Conservation (phyloP, 2,113 vertebrate species). For the Riparia riparia region DNA sequence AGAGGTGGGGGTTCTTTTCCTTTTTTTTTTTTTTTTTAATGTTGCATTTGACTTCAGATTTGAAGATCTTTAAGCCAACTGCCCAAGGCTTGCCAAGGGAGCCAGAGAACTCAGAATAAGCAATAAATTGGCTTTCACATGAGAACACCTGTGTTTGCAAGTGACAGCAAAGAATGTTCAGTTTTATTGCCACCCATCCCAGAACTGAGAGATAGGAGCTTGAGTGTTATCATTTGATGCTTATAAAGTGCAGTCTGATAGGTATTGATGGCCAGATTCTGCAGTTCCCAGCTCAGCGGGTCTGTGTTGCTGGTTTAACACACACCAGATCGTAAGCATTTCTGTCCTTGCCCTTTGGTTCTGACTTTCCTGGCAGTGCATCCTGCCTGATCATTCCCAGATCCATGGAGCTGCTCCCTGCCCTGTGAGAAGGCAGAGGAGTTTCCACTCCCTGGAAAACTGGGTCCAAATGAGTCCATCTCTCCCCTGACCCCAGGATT, state of each 20-base stretch:
- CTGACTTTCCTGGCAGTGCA: background rate
- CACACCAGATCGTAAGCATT: rapidly evolving
- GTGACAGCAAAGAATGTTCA: background rate
- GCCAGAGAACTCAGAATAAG: background rate
- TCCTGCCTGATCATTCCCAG: background rate
- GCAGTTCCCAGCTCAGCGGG: background rate
- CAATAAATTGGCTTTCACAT: background rate
- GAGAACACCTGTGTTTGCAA: slow-evolving; percentile 16
- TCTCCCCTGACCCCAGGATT: background rate
- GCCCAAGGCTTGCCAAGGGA: background rate
- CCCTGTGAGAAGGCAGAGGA: rapidly evolving
- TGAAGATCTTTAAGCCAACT: background rate
- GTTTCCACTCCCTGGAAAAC: background rate
- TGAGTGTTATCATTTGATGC: background rate
- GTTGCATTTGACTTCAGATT: background rate
- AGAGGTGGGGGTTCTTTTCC: background rate
- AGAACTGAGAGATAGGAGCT: rapidly evolving
- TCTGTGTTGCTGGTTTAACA: background rate
- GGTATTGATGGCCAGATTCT: background rate
- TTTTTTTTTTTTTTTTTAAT: background rate
- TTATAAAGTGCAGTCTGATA: background rate
- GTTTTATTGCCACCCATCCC: background rate
- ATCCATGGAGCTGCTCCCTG: background rate
- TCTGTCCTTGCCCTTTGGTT: background rate
- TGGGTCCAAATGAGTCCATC: background rate